Conservation (phyloP, 2,888 invertebrate species). For the Eupithecia exiguata region DNA sequence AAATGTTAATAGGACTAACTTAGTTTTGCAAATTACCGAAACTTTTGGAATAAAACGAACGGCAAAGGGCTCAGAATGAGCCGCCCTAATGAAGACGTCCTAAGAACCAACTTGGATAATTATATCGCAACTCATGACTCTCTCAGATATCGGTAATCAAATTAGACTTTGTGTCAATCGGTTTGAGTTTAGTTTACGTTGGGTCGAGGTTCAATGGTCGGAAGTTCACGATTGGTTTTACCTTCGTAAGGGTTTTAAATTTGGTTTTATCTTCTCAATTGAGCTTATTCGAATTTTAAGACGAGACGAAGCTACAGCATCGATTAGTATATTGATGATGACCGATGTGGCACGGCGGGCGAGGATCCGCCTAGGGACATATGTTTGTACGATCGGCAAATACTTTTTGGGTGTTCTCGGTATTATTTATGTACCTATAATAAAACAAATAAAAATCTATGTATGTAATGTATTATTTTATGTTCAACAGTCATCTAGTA, state of each 20-base stretch:
- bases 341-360: no score
- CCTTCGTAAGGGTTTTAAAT: background rate
- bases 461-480: no score
- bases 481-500: no score
- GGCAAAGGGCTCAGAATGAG: slow-evolving; percentile 63
- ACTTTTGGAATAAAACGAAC: slow-evolving; percentile 80
- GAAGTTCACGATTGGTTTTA: background rate
- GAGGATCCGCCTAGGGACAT: no score
- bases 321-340: no score
- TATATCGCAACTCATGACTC: slow-evolving; percentile 68
- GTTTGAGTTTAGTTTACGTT: slow-evolving; percentile 47
- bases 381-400: no score
- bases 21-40: slow-evolving; percentile 74
- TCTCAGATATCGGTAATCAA: slow-evolving; percentile 61
- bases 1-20: slow-evolving; percentile 71
- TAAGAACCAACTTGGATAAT: slow-evolving; percentile 65
- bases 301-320: background rate
- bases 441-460: no score
- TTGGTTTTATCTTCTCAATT: background rate
- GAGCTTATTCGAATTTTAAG: background rate
- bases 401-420: no score
- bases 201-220: slow-evolving; percentile 3
- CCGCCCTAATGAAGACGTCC: slow-evolving; percentile 70
- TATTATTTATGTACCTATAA: no score
- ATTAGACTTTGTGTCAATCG: slow-evolving; percentile 64